Evolutionary conservation across 2,113 vertebrate species (phyloP), one percentile per base, ranked within the genome.

Genomic region (Penelope pileata): DNA sequence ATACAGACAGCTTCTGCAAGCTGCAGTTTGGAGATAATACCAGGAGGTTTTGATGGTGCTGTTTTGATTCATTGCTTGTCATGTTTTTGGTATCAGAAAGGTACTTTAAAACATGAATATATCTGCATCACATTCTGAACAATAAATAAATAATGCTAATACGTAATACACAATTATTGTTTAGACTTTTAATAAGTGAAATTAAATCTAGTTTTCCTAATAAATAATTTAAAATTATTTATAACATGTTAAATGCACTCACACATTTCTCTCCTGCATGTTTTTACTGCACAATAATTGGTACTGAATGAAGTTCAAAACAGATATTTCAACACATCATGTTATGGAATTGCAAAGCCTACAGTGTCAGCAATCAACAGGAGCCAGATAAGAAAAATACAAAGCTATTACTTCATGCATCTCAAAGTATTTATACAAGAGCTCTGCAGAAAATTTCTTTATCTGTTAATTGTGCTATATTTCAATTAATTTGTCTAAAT

Each of bases 161-260:
- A 15, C 11, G 10, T 68, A 80, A 27, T 8, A 60, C 54, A 24
- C 12, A 70, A 21, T 42, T 60, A 48, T 60, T 81, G 26, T 23
- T 73, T 79, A 92, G 59, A 9, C 4, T 91, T 73, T 92, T 91
- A 93, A 32, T 83, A 92, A 89, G 16, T 88, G 58, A 81, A 50
- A 90, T 56, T 80, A 93, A 89, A 92, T 34, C 40, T 86, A 75
- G 3, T 64, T 93, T 58, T 86, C 42, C 10, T 68, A 7, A 48
- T 54, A 79, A 89, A 73, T 79, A 58, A 64, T 42, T 30, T 62
- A 70, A 73, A 91, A 54, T 60, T 32, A 53, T 68, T 91, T 72
- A 8, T 38, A 43, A 5, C 13, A 17, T 43, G 3, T 38, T 86
- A 86, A 90, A 95, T 74, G 8, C 12, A 59, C 69, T 91, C 45